These are phyloP conservation scores for Anser brachyrhynchus DNA, from an alignment of 2,113 vertebrate genomes.

Conservation along the genomic window DNA sequence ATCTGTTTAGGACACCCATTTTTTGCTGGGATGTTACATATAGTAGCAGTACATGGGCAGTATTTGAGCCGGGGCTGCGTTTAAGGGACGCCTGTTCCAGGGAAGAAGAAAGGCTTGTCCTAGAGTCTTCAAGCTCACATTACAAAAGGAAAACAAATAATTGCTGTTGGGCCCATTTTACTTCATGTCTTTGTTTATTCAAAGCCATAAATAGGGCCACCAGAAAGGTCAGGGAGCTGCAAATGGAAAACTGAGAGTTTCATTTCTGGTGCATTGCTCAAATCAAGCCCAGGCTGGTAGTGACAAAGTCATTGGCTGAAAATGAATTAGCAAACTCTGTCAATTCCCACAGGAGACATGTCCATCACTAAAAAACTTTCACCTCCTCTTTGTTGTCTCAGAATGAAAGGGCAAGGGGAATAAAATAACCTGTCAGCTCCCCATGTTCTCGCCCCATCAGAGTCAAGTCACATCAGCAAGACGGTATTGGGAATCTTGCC, in stretches of 20 bases:
- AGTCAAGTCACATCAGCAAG: background rate
- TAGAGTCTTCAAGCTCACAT: background rate
- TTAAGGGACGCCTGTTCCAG: background rate
- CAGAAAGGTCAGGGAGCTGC: background rate
- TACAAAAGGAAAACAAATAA: background rate
- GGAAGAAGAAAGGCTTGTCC: background rate
- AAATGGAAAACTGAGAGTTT: conserved; percentile 3
- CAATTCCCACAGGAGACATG: background rate
- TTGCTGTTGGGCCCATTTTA: background rate
- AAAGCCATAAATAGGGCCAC: background rate
- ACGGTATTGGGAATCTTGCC: background rate
- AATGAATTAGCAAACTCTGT: background rate
- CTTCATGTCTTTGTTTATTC: conserved; percentile 19
- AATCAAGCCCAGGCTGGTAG: background rate
- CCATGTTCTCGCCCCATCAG: background rate
- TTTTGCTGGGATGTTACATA: background rate
- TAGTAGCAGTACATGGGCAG: background rate
- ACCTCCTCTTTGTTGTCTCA: background rate
- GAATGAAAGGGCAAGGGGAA: background rate
- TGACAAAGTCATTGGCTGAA: background rate
- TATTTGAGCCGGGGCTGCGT: background rate
- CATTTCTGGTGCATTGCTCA: background rate
- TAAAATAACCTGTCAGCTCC: background rate
- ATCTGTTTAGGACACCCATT: background rate
- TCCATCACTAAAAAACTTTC: background rate